Conservation (phyloP, 2,888 invertebrate genomes). For the Agrenia bidenticulata region DNA sequence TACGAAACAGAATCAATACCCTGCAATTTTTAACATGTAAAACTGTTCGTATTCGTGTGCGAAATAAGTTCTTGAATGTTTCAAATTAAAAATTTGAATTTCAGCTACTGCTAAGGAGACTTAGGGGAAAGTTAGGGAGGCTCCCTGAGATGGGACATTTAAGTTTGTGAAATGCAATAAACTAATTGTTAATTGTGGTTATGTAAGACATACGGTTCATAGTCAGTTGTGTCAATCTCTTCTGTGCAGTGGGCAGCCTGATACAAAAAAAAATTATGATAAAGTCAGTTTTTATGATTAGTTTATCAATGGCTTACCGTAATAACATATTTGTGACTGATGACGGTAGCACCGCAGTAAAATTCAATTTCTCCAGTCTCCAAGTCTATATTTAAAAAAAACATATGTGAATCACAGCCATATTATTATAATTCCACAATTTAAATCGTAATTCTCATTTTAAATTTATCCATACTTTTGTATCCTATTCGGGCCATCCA, state of each 20-base stretch:
- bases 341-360: conserved; percentile 46
- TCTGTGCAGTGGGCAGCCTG: conserved; percentile 45
- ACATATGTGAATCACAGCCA: not conserved
- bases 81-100: too few species aligned
- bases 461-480: conserved; percentile 36
- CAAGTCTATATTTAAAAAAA: conserved; percentile 23
- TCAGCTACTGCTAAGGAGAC: too few species aligned
- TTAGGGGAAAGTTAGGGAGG: too few species aligned
- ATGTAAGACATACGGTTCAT: conserved; percentile 31
- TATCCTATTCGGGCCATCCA: conserved; percentile 76
- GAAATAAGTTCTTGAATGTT: too few species aligned
- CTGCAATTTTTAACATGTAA: conserved; percentile 2
- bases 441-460: not conserved
- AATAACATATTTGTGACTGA: conserved; percentile 47
- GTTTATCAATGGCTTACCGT: conserved; percentile 20
- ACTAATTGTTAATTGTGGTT: too few species aligned
- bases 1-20: too few species aligned
- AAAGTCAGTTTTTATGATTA: not conserved
- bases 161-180: too few species aligned
- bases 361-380: conserved; percentile 42
- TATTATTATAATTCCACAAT: too few species aligned
- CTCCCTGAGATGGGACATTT: too few species aligned
- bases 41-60: too few species aligned
- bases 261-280: not conserved
- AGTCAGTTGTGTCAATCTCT: conserved; percentile 44